Conservation (phyloP, 2,888 invertebrate genomes). For the Arge pagana region DNA sequence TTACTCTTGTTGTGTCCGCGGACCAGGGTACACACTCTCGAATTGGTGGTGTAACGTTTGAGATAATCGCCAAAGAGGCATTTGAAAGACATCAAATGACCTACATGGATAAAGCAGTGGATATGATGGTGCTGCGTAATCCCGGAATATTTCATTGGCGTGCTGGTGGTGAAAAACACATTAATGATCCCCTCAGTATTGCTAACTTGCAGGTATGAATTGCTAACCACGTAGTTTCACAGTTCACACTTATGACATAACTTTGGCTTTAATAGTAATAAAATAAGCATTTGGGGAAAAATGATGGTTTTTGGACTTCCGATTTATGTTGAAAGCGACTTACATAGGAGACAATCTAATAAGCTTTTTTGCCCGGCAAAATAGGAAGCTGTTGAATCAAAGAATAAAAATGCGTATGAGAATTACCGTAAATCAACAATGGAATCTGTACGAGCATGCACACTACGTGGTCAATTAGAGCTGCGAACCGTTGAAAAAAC, state of each 20-base stretch:
- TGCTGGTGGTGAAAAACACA: conserved; percentile 94
- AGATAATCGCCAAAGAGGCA: conserved; percentile 84
- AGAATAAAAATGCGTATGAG: conserved; percentile 82
- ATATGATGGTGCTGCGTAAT: conserved; percentile 78
- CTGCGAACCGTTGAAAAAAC: conserved; percentile 78
- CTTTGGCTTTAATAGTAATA: too few relatives aligned
- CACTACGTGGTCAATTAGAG: conserved; percentile 91
- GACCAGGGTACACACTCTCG: conserved; percentile 69
- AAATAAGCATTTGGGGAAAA: too few relatives aligned
- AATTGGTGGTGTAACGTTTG: conserved; percentile 89
- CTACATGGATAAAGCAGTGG: conserved; percentile 69
- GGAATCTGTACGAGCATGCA: conserved; percentile 83
- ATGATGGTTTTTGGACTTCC: too few relatives aligned
- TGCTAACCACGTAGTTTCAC: too few relatives aligned
- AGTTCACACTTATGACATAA: too few relatives aligned
- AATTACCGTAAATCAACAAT: conserved; percentile 84
- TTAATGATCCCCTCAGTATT: conserved; percentile 86
- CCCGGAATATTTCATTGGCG: conserved; percentile 98
- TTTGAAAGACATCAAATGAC: conserved; percentile 81
- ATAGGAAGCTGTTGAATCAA: conserved; percentile 85
- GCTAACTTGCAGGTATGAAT: conserved; percentile 72
- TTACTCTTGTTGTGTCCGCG: too few relatives aligned
- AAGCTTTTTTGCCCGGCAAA: conserved; percentile 61
- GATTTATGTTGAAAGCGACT: too few relatives aligned
- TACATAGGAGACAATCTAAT: conserved; percentile 5